Conservation (phyloP, 1,140 invertebrate species). For the Drosophila bifasciata region DNA sequence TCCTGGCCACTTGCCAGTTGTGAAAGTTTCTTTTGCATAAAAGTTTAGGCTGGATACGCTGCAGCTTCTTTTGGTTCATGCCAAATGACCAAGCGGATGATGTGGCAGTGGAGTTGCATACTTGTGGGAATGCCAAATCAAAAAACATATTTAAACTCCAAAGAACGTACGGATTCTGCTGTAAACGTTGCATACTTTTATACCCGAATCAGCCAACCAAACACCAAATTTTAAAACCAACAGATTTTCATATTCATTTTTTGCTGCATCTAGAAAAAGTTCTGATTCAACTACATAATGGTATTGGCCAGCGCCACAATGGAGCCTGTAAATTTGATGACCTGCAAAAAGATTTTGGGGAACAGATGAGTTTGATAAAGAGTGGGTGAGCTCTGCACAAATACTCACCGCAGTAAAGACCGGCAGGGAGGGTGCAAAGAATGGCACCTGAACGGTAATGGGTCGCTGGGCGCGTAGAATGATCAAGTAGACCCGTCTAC, state of each 20-base stretch:
- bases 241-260: background rate
- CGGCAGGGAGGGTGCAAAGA: slow-evolving; percentile 57
- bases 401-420: slow-evolving; percentile 54
- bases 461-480: slow-evolving; percentile 60
- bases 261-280: slow-evolving; percentile 1
- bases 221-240: background rate
- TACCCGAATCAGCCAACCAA: too few relatives aligned
- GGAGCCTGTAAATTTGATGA: slow-evolving; percentile 70
- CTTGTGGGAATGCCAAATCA: too few relatives aligned
- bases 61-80: too few relatives aligned
- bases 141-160: too few relatives aligned
- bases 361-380: too few relatives aligned
- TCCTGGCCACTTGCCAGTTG: background rate
- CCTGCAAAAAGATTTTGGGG: slow-evolving; percentile 21
- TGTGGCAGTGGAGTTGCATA: too few relatives aligned
- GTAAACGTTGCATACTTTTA: too few relatives aligned
- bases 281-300: slow-evolving; percentile 43
- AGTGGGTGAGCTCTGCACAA: background rate
- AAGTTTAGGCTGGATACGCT: too few relatives aligned
- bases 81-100: too few relatives aligned
- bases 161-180: too few relatives aligned
- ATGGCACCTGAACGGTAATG: slow-evolving; percentile 55
- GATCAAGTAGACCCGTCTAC: slow-evolving; percentile 49
- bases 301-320: slow-evolving; percentile 73
- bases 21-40: too few relatives aligned